phyloP scores from a whole-genome alignment of 2,113 vertebrate genomes.

The Lophius piscatorius region DNA sequence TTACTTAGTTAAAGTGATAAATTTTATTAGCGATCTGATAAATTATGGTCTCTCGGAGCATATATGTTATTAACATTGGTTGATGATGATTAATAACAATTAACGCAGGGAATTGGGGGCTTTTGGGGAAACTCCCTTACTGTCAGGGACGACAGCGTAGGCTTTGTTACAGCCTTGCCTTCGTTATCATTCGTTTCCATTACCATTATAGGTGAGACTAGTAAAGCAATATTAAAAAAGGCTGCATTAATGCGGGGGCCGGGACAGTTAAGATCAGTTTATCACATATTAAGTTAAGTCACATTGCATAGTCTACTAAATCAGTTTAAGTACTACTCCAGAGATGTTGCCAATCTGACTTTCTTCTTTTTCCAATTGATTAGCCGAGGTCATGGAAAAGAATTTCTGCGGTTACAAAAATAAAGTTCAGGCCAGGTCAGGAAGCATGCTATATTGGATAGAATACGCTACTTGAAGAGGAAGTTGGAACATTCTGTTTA shows the following conservation, averaged over 20 bases:
- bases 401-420: background rate
- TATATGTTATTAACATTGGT: too few relatives aligned
- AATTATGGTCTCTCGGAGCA: too few relatives aligned
- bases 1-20: too few relatives aligned
- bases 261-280: background rate
- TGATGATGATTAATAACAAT: too few relatives aligned
- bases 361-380: constrained; percentile 1
- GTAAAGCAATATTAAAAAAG: too few relatives aligned
- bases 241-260: background rate
- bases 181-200: too few relatives aligned
- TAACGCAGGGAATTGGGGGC: too few relatives aligned
- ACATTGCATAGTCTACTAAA: background rate
- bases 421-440: background rate
- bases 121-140: too few relatives aligned
- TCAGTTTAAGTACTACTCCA: background rate
- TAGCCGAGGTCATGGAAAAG: constrained; percentile 2
- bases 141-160: too few relatives aligned
- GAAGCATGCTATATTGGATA: background rate
- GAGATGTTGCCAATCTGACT: constrained; percentile 7
- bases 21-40: too few relatives aligned
- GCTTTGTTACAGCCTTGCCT: too few relatives aligned
- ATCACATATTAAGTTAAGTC: background rate
- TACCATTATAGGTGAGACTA: too few relatives aligned
- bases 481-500: background rate
- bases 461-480: background rate